Evolutionary conservation across 2,113 vertebrate species (phyloP).

Genomic region (Tamias sibiricus): DNA sequence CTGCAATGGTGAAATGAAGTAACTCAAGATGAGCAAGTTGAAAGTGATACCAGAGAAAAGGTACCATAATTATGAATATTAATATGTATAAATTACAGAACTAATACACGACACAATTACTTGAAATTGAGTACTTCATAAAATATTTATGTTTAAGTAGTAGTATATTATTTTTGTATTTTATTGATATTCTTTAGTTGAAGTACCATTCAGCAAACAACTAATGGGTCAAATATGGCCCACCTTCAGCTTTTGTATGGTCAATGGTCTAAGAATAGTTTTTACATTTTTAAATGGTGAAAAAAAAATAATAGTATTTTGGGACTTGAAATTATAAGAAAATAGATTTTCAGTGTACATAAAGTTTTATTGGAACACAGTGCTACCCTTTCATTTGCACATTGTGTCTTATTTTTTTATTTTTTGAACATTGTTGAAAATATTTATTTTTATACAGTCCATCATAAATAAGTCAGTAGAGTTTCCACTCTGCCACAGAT

Average conservation of each 20-base stretch:
- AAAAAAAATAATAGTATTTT: not conserved
- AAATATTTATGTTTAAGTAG: conserved; percentile 18
- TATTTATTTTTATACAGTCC: conserved; percentile 86
- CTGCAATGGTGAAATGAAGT: conserved; percentile 89
- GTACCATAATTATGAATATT: conserved; percentile 81
- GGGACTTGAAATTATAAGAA: not conserved
- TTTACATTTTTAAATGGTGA: conserved; percentile 35
- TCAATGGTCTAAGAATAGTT: not conserved
- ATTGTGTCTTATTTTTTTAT: no score
- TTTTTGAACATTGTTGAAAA: conserved; percentile 79
- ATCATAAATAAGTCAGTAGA: conserved; percentile 84
- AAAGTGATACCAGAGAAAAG: conserved; percentile 96
- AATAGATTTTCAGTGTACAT: not conserved
- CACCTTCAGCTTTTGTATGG: not conserved
- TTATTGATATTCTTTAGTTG: conserved; percentile 11
- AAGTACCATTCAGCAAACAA: not conserved
- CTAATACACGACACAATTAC: not conserved
- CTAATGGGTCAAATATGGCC: not conserved
- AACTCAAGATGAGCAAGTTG: conserved; percentile 93
- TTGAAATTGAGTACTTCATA: not conserved
- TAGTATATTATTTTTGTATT: not conserved
- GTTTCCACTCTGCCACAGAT: conserved; percentile 77
- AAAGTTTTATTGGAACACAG: not conserved
- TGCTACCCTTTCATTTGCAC: not conserved
- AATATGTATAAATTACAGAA: not conserved